phyloP scores from a whole-genome alignment of 2,797 vertebrate species.

The Rhadinocentrus ornatus region DNA sequence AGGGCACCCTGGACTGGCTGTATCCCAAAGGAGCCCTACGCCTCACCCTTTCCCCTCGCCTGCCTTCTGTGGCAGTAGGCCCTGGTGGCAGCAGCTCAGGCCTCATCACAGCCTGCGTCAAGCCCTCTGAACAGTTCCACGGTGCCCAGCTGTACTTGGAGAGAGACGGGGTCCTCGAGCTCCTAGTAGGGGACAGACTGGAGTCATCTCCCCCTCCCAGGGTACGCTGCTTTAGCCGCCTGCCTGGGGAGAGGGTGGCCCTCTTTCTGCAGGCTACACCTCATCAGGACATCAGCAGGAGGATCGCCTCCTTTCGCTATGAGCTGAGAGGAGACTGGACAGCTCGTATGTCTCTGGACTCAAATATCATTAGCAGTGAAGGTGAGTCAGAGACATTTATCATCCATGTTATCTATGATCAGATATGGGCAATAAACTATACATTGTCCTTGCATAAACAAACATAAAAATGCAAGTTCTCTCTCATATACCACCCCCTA shows the following conservation, averaged over 20 bases:
- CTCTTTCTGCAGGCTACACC: conserved; percentile 93
- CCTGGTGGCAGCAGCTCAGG: conserved; percentile 74
- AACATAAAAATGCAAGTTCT: neutral
- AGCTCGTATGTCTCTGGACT: conserved; percentile 79
- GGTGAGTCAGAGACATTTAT: conserved; percentile 77
- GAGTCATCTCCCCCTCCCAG: conserved; percentile 68
- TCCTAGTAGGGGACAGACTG: conserved; percentile 85
- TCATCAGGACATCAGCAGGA: conserved; percentile 91
- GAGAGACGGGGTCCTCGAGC: conserved; percentile 86
- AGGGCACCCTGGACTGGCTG: conserved; percentile 91
- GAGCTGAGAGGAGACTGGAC: conserved; percentile 88
- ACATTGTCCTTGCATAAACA: neutral
- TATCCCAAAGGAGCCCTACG: conserved; percentile 91
- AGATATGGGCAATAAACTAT: neutral
- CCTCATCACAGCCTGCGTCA: conserved; percentile 88
- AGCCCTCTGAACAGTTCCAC: conserved; percentile 85
- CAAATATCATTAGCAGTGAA: conserved; percentile 77
- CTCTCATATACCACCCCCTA: neutral
- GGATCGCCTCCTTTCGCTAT: conserved; percentile 91
- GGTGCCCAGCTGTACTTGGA: conserved; percentile 94
- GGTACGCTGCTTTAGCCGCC: conserved; percentile 88
- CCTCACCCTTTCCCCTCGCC: conserved; percentile 85
- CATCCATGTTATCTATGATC: conserved; percentile 23
- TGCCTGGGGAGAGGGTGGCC: conserved; percentile 86
- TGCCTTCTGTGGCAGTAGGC: conserved; percentile 72